Conservation (phyloP, 2,113 vertebrate species). For the Echinops telfairi region DNA sequence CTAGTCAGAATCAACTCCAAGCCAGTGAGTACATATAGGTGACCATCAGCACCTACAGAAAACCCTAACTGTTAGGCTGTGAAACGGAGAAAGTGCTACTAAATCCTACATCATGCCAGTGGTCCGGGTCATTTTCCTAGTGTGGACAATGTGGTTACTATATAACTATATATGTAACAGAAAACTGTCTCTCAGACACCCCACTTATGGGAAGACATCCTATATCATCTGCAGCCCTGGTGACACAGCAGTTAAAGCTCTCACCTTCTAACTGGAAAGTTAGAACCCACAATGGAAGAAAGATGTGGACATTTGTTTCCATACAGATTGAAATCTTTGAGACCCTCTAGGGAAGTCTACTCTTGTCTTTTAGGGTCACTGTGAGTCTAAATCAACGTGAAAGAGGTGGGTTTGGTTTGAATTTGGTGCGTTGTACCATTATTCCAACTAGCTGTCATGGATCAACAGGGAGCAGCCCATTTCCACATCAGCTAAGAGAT, state of each 20-base stretch:
- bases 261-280: background rate
- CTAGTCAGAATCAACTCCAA: no score
- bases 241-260: background rate
- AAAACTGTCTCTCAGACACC: constrained; percentile 21
- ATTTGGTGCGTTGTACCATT: background rate
- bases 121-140: background rate
- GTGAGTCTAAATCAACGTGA: background rate
- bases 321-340: background rate
- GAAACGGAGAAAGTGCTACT: background rate
- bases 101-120: background rate
- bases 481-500: constrained; percentile 39
- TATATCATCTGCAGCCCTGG: background rate
- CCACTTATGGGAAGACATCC: background rate
- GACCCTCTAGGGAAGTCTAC: background rate
- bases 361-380: background rate
- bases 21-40: no score
- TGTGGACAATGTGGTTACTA: background rate
- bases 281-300: background rate
- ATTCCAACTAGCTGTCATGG: background rate
- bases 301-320: background rate
- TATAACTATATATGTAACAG: background rate
- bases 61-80: background rate
- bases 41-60: no score
- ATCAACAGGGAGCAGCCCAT: background rate
- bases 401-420: background rate